Base-by-base conservation (phyloP, 2,888 invertebrate species). In the Psococerastis gibbosa region DNA sequence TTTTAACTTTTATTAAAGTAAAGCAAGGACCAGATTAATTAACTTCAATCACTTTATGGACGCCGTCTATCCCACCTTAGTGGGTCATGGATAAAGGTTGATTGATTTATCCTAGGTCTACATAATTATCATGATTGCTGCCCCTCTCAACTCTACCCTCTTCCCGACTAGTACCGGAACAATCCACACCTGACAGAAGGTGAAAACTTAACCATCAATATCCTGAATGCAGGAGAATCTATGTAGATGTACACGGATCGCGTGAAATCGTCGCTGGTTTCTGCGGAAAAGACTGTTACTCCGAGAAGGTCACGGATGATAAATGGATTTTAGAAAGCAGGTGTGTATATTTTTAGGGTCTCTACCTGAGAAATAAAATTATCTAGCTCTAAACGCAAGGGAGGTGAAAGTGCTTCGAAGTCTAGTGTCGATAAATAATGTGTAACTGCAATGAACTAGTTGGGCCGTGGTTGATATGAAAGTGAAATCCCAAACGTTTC, bases 241-340 rank as follows among this genome's bases (percentile, higher is more conserved):
- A 57, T 98, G 95, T 61, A 50, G 6, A 60, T 64, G n/a, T 76
- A 87, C 60, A 71, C 72, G 50, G 78, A 79, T 48, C 69, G 79
- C 52, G 71, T 87, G 64, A 77, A 80, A 51, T 67, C 68, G n/a
- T 67, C 71, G 49, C 55, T 65, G 0, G 66, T 70, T 54, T 82
- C 78, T 60, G 60, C 20, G 9, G n/a, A 27, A 15, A 23, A 11
- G 16, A 6, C 73, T 33, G 94, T 64, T 88, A 85, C 57, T 81
- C 87, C 38, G 98, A 99, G 64, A 85, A 84, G 56, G 89, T 88
- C 57, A 74, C 92, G 42, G 97, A 57, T 94, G 94, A 65, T 89
- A 95, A 51, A 79, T 81, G 54, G 98, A 98, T 68, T 72, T 95
- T 31, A 75, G 75, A 34, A 78, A 97, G 57, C n/a, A n/a, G n/a